Evolutionary conservation across 37 sponge, comb jelly and placozoan species (phyloP), one percentile per base, ranked within the genome.

Genomic region (Diacarnus erythraeanus): DNA sequence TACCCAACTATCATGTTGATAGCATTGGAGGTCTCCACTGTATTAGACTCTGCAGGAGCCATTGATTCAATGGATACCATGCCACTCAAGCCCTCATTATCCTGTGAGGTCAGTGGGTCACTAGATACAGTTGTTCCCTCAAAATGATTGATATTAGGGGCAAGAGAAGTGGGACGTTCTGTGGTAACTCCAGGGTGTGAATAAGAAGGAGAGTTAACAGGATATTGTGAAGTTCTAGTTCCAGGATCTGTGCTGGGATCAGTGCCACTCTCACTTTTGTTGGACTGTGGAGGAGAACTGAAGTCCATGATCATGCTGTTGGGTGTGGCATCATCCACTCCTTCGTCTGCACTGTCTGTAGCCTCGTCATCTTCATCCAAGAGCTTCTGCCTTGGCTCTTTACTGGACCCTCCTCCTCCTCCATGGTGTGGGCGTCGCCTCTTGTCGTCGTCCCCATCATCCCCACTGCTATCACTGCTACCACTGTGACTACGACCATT

Each of bases 311-410:
- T n/a, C 71, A 71, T 71, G 71, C 44, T 40, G 15, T 38, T 71
- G 43, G 71, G 71, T 2, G 71, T 71, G 71, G 38, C 34, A 3
- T 65, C 66, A 23, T 76, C 77, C 6, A 59, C 38, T 8, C 80
- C 86, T 33, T 86, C 86, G 37, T 79, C 80, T 37, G 86, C 86
- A 79, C 86, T 86, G 69, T 86, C 86, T 2, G 86, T 86, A 0
- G 74, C 73, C 63, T 79, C 86, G 43, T 86, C 86, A 29, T 86
- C 86, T 26, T 77, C 78, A 2, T 74, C 80, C 21, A 54, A 4
- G n/a, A 41, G 42, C 31, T 58, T 59, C 2, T 42, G 3, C 42
- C 59, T 72, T 21, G 42, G 43, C 35, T 57, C 82, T 64, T 82
- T 72, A 38, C 33, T 73, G 38, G 21, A 9, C 2, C 40, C 10